These are phyloP conservation scores for Chaetodon auriga DNA, from an alignment of 2,113 vertebrate species.

Conservation along the genomic window DNA sequence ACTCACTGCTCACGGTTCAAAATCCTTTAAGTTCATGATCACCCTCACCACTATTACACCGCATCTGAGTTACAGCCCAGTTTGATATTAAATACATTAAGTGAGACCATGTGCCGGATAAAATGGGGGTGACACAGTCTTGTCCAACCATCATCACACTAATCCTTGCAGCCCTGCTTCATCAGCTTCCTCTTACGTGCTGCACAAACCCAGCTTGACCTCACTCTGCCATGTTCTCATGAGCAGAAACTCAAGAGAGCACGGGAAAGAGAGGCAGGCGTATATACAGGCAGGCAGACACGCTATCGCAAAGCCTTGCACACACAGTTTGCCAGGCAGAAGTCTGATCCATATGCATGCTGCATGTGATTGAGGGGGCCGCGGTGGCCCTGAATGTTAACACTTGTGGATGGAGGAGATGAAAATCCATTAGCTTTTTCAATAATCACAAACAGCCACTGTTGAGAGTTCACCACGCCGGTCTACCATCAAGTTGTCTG, in stretches of 20 bases:
- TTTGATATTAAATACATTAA: background rate
- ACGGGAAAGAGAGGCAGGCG: background rate
- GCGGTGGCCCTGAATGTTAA: background rate
- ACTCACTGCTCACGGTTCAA: background rate
- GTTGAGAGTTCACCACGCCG: constrained; percentile 45
- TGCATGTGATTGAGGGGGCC: constrained; percentile 17
- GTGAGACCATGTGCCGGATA: background rate
- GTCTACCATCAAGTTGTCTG: constrained; percentile 21
- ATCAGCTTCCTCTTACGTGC: background rate
- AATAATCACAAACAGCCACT: constrained; percentile 50
- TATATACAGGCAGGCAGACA: background rate
- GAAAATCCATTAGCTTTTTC: constrained; percentile 59
- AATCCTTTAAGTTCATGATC: background rate
- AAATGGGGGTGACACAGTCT: constrained; percentile 9
- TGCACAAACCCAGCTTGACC: constrained; percentile 3
- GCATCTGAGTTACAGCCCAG: background rate
- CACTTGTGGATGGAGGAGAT: constrained; percentile 18
- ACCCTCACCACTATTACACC: background rate
- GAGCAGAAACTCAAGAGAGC: constrained; percentile 26
- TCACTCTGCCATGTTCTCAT: background rate
- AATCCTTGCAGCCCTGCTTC: background rate
- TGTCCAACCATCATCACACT: background rate
- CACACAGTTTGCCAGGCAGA: background rate
- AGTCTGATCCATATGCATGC: constrained; percentile 19
- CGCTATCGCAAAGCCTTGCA: background rate